Base-by-base conservation (phyloP, 2,797 vertebrate species). In the Neosalanx taihuensis region DNA sequence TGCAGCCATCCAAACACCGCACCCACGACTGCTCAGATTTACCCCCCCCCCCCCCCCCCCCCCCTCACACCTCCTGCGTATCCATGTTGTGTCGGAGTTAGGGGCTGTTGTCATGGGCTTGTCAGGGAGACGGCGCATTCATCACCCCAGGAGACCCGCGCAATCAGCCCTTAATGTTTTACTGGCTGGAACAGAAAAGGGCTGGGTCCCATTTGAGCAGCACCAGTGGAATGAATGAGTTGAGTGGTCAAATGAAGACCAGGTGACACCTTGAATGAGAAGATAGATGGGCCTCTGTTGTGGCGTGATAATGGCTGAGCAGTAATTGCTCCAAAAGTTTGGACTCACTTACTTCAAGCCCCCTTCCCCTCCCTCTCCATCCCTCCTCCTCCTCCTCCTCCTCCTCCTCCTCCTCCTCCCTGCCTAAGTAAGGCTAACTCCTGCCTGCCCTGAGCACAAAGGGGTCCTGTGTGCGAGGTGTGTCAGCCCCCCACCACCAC, bases 181-280 rank as follows among this genome's bases (percentile, higher is more conserved):
- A 89, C 89, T 56, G 49, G 30, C 20, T 87, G 89, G 90, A 87
- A 88, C 90, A 88, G 31, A 63, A 68, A 64, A 88, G 89, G 83
- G 83, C 89, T 89, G 84, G 85, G 81, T 75, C 66, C 53, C n/a
- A 33, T 78, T 61, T 71, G 46, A 70, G 85, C 73, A 86, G 87
- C 90, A 90, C 76, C 87, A 88, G 85, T 78, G 85, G 91, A 93
- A 94, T 93, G 86, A 93, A 93, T 91, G 92, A 88, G 91, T 89
- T 92, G 92, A 93, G 90, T 89, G 84, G 89, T 92, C 41, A 94
- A 94, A 94, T 94, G 92, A 94, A 91, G 92, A 94, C 91, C 92
- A 94, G 92, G 92, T 94, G 94, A 94, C 91, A 91, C 83, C 89
- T 90, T 81, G 82, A 92, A 92, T 89, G 87, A 92, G 91, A 94